phyloP scores from a whole-genome alignment of 2,797 vertebrate genomes.

The Manis crassicaudata region DNA sequence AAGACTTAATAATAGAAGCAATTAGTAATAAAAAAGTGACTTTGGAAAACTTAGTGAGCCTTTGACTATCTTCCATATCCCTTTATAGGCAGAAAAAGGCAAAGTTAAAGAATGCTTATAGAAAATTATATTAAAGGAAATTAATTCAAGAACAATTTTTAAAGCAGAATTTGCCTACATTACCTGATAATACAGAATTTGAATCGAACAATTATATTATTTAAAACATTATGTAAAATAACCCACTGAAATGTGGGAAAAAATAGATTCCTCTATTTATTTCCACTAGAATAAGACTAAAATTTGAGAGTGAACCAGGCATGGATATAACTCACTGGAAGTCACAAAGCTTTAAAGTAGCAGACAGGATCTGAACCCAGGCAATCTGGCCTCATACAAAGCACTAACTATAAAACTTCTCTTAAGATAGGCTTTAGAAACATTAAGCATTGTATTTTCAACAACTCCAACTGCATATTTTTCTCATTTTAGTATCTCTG shows the following conservation, averaged over 20 bases:
- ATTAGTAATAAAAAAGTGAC: conserved; percentile 32
- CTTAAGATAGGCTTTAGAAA: not conserved
- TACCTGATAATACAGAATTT: conserved; percentile 7
- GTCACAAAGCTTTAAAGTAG: not conserved
- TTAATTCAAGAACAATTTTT: conserved; percentile 31
- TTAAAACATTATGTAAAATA: conserved; percentile 7
- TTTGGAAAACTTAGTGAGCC: conserved; percentile 15
- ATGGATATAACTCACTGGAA: not conserved
- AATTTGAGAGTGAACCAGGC: conserved; percentile 21
- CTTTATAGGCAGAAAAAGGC: conserved; percentile 20
- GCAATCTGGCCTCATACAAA: not conserved
- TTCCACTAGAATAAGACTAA: conserved; percentile 37
- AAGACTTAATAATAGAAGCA: conserved; percentile 55
- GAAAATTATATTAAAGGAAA: conserved; percentile 46
- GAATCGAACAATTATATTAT: not conserved
- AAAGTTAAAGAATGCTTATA: not conserved
- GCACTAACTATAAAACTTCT: conserved; percentile 36
- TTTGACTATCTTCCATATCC: not conserved
- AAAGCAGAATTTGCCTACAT: conserved; percentile 6
- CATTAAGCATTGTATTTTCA: conserved; percentile 41
- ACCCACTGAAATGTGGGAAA: not conserved
- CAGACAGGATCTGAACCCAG: not conserved
- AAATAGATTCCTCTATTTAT: not conserved
- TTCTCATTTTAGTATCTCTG: conserved; percentile 45
- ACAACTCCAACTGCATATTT: conserved; percentile 16